Base-by-base conservation (phyloP, 2,888 invertebrate species). In the Pecten maximus region DNA sequence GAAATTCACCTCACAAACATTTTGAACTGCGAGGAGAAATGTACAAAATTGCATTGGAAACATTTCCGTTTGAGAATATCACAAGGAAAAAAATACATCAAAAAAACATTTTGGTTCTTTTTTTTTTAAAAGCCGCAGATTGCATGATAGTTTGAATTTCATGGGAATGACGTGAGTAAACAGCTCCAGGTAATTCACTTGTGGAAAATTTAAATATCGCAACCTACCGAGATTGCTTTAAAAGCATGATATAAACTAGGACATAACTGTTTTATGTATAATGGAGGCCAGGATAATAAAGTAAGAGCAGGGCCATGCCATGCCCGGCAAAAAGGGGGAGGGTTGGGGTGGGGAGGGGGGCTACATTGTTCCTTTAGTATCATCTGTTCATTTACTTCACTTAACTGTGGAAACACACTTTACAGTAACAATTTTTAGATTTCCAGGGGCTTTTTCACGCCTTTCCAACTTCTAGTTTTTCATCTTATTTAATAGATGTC, bases 41-140 rank as follows among this genome's bases (percentile, higher is more conserved):
- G 16, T 8, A 15, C 74, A 35, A 74, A 74, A 74, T 74, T 74
- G 16, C 74, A 35, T 74, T 74, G 0, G 6, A 74, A 35, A 74
- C 74, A 74, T 74, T 74, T 35, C 74, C 74, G 74, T 74, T 74
- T 28, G 28, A 74, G 1, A 74, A 74, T 74, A 74, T 74, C 74
- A 74, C 28, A 74, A 28, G 35, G 35, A n/a, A 74, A 35, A 28
- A 74, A 35, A 35, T 35, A 74, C 23, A n/a, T 54, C 19, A 54
- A 23, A 54, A n/a, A n/a, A 54, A 19, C 16, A 19, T 54, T 54
- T 54, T 54, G 2, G 3, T 54, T 54, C 1, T 54, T 54, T 3
- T 35, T 60, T n/a, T 60, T 60, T 60, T 15, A 74, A 74, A 74
- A 74, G 0, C 10, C 35, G 6, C 35, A 15, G 28, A 74, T 74